Percentiles rank a stretch among this genome's conserved stretches.
phyloP scores from a whole-genome alignment of 1,140 invertebrate genomes.

The Drosophila watanabei region DNA sequence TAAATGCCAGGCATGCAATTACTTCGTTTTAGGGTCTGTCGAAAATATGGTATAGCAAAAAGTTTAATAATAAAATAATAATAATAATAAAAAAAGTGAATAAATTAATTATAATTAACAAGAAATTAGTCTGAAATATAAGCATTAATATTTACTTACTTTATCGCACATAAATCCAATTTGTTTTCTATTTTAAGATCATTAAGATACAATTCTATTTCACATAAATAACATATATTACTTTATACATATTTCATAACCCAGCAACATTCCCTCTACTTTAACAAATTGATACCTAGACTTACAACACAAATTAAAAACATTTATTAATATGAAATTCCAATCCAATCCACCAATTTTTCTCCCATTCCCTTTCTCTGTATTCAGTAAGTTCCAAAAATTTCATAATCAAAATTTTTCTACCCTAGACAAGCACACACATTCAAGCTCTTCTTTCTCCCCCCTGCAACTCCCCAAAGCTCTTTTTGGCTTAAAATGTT shows the following conservation, averaged over 20 bases:
- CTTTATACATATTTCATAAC: too few species aligned
- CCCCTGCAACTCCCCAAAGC: conserved; percentile 41
- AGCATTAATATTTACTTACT: too few species aligned
- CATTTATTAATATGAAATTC: conserved; percentile 17
- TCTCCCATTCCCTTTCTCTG: background rate
- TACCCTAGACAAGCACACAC: conserved; percentile 26
- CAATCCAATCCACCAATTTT: conserved; percentile 14
- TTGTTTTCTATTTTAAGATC: too few species aligned
- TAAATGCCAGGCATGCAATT: background rate
- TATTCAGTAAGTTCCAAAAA: conserved; percentile 34
- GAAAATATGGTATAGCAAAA: too few species aligned
- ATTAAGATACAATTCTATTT: too few species aligned
- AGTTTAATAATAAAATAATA: too few species aligned
- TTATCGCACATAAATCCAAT: too few species aligned
- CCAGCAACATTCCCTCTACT: too few species aligned
- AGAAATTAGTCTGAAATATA: too few species aligned
- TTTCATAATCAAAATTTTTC: conserved; percentile 67
- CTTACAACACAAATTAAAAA: background rate
- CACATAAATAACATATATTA: too few species aligned
- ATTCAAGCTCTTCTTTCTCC: background rate
- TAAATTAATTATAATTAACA: too few species aligned
- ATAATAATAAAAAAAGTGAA: too few species aligned
- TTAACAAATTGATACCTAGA: background rate
- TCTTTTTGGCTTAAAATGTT: conserved; percentile 72
- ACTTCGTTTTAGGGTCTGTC: background rate